These are phyloP conservation scores for Axis porcinus DNA, from an alignment of 2,113 vertebrate species.

Conservation along the genomic window DNA sequence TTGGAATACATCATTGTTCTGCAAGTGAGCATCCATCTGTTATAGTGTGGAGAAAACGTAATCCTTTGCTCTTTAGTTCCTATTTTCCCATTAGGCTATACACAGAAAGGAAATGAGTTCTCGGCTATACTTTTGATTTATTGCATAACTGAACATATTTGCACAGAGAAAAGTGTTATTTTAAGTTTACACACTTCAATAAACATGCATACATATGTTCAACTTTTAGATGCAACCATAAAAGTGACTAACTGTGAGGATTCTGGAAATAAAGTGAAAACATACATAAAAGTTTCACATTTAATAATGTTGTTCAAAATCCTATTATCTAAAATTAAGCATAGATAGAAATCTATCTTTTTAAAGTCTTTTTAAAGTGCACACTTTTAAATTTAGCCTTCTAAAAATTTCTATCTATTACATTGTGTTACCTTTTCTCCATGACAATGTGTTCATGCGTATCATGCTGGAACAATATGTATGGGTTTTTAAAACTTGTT, in stretches of 20 bases:
- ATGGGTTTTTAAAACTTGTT: background rate
- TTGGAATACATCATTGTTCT: constrained; percentile 48
- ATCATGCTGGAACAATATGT: background rate
- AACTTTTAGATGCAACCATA: constrained; percentile 51
- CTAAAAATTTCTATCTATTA: background rate
- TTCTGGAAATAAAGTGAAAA: constrained; percentile 50
- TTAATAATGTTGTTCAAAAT: background rate
- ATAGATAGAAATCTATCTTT: background rate
- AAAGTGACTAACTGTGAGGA: constrained; percentile 32
- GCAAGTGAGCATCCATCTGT: constrained; percentile 41
- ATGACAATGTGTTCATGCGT: background rate
- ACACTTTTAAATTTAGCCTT: background rate
- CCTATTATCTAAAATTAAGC: background rate
- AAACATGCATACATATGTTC: constrained; percentile 55
- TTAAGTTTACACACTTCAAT: constrained; percentile 74
- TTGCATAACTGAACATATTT: constrained; percentile 59
- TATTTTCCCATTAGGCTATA: constrained; percentile 65
- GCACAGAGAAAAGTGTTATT: constrained; percentile 61
- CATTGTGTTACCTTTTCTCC: background rate
- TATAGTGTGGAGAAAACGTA: background rate
- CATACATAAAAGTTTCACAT: constrained; percentile 19
- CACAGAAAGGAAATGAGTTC: constrained; percentile 68
- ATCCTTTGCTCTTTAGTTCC: constrained; percentile 44
- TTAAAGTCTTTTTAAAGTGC: background rate
- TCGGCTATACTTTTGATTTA: constrained; percentile 65